phyloP scores from a whole-genome alignment of 2,888 invertebrate species.

The Willowsia nigromaculata region DNA sequence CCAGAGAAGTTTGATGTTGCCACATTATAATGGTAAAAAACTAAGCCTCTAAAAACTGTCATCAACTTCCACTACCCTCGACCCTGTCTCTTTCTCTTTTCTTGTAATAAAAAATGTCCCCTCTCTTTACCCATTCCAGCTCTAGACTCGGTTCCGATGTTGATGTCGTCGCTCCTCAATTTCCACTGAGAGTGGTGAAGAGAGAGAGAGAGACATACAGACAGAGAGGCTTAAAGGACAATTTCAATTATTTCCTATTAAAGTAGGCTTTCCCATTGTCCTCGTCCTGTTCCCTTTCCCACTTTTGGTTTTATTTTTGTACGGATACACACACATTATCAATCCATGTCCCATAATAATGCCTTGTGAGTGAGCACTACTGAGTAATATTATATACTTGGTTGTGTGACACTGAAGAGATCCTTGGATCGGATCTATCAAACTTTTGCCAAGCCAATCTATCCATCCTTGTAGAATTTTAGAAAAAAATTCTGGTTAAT shows the following conservation, averaged over 20 bases:
- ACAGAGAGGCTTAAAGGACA: conserved; percentile 75
- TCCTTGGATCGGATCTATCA: conserved; percentile 69
- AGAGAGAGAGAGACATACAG: conserved; percentile 62
- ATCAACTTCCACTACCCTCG: conserved; percentile 43
- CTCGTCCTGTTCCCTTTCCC: conserved; percentile 55
- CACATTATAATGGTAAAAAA: conserved; percentile 66
- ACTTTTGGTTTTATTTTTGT: conserved; percentile 39
- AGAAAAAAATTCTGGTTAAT: conserved; percentile 23
- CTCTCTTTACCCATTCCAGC: conserved; percentile 48
- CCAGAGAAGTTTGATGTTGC: neutral
- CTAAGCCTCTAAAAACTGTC: conserved; percentile 66
- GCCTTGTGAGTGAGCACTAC: neutral
- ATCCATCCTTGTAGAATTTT: conserved; percentile 58
- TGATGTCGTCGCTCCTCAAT: conserved; percentile 67
- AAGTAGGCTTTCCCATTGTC: conserved; percentile 74
- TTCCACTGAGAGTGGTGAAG: conserved; percentile 51
- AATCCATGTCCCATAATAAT: neutral
- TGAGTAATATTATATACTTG: conserved; percentile 3
- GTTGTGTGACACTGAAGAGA: conserved; percentile 69
- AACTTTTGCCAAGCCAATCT: conserved; percentile 67
- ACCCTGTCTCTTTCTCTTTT: conserved; percentile 57
- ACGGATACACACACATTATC: conserved; percentile 1
- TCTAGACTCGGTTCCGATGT: conserved; percentile 41
- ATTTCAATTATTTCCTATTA: conserved; percentile 77
- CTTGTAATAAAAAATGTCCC: conserved; percentile 71